Evolutionary conservation across 2,888 invertebrate genomes (phyloP), one percentile per base, ranked within the genome.

Genomic region (Gari tellinella): DNA sequence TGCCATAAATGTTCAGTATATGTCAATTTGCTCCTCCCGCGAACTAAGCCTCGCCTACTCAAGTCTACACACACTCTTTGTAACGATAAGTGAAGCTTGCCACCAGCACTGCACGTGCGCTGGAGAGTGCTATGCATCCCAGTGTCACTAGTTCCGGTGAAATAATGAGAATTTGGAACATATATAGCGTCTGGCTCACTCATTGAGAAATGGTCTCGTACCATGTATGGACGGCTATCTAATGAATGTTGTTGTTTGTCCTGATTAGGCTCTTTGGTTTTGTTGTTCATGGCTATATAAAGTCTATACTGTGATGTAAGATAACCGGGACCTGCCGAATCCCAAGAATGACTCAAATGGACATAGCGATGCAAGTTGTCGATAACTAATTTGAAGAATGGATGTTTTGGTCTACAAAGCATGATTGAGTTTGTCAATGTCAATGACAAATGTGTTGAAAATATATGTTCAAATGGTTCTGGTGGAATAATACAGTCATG

Each of bases 271-370:
- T 4, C 4, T 31, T 31, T 4, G 10, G 31, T 31, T 7, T 31
- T 31, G 10, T 31, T 31, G 31, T 10, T 4, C 31, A 31, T 31
- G 31, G 4, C 10, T 10, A 31, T 7, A 15, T 21, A 49, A 14
- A 23, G 14, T 19, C 14, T 49, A 23, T 17, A 49, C 19, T 21
- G 21, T 7, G 49, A 19, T 15, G 49, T 49, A 4, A 49, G 15
- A 23, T 21, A 49, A 4, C 49, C 49, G 19, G 49, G 49, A 12
- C 49, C 49, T 5, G 49, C 49, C 5, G 49, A 49, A 49, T 49
- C 49, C 19, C 23, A 49, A 5, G 49, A 49, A 49, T 49, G 49
- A 15, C 49, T 49, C 19, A 49, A 49, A 15, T 49, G 49, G 14
- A 17, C 49, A 49, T 49, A 19, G 19, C 49, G 49, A 4, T 49